These are phyloP conservation scores for Polyommatus iphigenia DNA, from an alignment of 2,888 invertebrate genomes.

Conservation along the genomic window DNA sequence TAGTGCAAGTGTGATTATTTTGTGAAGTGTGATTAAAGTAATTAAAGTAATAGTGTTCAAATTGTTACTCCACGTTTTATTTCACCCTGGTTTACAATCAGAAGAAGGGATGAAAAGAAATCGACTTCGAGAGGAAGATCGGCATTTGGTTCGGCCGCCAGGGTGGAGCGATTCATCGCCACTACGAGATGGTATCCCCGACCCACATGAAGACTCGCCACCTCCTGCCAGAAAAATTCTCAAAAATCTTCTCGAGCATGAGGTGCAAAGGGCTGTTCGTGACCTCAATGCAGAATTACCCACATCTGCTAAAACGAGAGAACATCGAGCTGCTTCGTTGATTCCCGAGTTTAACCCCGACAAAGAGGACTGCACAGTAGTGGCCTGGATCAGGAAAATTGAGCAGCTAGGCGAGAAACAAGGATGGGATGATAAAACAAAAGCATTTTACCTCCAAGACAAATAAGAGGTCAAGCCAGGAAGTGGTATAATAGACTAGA, in stretches of 20 bases:
- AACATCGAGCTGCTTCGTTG: neutral
- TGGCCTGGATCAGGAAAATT: conserved; percentile 41
- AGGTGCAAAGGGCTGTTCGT: neutral
- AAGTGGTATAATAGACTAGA: conserved; percentile 40
- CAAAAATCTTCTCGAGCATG: conserved; percentile 18
- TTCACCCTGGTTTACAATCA: too few species aligned
- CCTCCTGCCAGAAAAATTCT: conserved; percentile 8
- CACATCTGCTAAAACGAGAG: conserved; percentile 27
- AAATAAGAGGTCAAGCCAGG: conserved; percentile 43
- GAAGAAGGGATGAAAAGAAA: too few species aligned
- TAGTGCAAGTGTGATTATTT: too few species aligned
- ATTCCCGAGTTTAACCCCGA: conserved; percentile 39
- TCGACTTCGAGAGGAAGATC: too few species aligned
- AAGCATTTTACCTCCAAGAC: conserved; percentile 42
- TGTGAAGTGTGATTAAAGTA: too few species aligned
- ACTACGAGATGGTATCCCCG: neutral
- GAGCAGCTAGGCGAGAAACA: conserved; percentile 42
- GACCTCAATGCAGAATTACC: conserved; percentile 12
- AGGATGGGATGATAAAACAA: conserved; percentile 42
- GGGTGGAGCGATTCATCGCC: too few species aligned
- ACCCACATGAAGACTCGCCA: neutral
- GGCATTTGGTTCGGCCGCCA: too few species aligned
- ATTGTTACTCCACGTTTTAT: too few species aligned
- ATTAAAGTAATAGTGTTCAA: too few species aligned
- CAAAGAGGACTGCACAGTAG: conserved; percentile 35